Conservation (phyloP, 2,888 invertebrate species). For the Cantharis flavilabris region DNA sequence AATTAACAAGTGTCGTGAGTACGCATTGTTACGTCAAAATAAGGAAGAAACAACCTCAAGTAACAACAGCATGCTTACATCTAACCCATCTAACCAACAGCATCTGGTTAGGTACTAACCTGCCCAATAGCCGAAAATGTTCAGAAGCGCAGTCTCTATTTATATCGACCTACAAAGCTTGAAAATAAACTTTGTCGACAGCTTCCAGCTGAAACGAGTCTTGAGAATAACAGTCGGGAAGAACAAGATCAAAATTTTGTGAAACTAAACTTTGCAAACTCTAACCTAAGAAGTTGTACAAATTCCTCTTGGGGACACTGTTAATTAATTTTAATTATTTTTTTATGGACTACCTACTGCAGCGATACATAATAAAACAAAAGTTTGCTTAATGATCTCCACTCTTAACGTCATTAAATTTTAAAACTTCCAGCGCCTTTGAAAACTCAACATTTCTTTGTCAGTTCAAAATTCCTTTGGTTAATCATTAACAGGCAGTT, state of each 20-base stretch:
- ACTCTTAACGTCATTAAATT: not conserved
- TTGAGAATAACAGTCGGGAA: not conserved
- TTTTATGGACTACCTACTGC: not conserved
- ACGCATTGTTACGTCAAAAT: constrained; percentile 41
- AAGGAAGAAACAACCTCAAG: constrained; percentile 35
- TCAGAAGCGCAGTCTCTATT: constrained; percentile 44
- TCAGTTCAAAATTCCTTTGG: not conserved
- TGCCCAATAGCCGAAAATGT: constrained; percentile 41
- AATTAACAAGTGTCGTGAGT: constrained; percentile 20
- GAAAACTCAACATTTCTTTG: not conserved
- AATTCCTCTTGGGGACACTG: not conserved
- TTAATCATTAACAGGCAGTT: not conserved
- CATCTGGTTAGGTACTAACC: constrained; percentile 42
- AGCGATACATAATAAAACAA: not conserved
- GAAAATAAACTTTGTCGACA: constrained; percentile 40
- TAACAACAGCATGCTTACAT: constrained; percentile 26
- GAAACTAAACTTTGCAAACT: constrained; percentile 5
- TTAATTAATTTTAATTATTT: not conserved
- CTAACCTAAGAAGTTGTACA: constrained; percentile 12
- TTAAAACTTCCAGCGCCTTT: not conserved
- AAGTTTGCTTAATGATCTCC: not conserved
- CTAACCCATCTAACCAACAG: constrained; percentile 24
- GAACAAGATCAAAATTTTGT: constrained; percentile 30
- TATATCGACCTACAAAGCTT: constrained; percentile 42
- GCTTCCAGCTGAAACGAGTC: constrained; percentile 46